phyloP scores from a whole-genome alignment of 2,888 invertebrate species.

The Stegana nigrithorax region DNA sequence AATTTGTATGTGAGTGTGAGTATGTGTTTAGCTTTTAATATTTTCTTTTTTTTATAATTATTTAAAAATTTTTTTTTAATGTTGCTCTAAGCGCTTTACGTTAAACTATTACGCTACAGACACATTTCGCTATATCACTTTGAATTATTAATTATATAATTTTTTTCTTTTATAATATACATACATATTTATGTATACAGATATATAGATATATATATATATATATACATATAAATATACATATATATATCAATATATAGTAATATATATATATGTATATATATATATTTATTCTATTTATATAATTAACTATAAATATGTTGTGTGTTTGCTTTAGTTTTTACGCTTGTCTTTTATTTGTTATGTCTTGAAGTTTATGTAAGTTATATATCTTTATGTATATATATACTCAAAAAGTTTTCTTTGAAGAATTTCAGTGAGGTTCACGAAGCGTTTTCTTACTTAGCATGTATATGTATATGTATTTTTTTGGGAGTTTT shows the following conservation, averaged over 20 bases:
- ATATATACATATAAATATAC: conserved; percentile 23
- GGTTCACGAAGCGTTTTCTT: conserved; percentile 55
- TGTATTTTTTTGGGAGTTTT: conserved; percentile 13
- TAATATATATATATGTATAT: conserved; percentile 16
- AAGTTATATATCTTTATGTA: conserved; percentile 24
- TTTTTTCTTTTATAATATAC: conserved; percentile 24
- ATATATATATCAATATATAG: conserved; percentile 29
- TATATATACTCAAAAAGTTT: neutral
- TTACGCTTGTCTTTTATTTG: conserved; percentile 23
- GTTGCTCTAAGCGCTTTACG: too few species aligned
- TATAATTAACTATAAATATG: conserved; percentile 22
- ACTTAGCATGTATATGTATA: conserved; percentile 23
- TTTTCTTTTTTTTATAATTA: conserved; percentile 21
- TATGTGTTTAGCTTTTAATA: conserved; percentile 42
- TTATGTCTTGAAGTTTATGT: neutral
- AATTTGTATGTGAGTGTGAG: conserved; percentile 8
- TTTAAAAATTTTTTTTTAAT: conserved; percentile 27
- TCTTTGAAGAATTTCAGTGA: conserved; percentile 65
- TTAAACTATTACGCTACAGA: conserved; percentile 55
- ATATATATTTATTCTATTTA: conserved; percentile 24
- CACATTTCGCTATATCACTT: conserved; percentile 60
- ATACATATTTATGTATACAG: conserved; percentile 22
- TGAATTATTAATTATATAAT: conserved; percentile 58
- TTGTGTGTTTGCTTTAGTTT: conserved; percentile 27
- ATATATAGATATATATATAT: conserved; percentile 25